phyloP scores from a whole-genome alignment of 1,140 invertebrate genomes.

The Palaemon carinicauda region DNA sequence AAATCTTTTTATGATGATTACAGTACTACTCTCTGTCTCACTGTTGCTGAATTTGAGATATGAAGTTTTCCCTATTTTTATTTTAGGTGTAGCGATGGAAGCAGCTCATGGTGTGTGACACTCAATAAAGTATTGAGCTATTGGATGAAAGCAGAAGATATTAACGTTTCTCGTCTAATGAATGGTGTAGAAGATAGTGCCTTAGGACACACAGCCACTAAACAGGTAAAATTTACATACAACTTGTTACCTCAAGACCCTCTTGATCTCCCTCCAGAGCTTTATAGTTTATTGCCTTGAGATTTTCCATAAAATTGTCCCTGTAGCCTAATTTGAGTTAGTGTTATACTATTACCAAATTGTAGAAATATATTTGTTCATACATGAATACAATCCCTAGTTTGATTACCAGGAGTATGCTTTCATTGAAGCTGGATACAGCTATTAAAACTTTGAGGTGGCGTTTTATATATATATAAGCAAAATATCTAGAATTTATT shows the following conservation, averaged over 20 bases:
- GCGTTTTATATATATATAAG: background rate
- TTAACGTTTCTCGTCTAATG: conserved; percentile 12
- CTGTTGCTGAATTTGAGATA: background rate
- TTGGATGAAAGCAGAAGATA: conserved; percentile 24
- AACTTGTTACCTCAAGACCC: no score
- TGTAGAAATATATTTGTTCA: no score
- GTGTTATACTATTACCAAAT: no score
- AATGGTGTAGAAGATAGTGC: conserved; percentile 13
- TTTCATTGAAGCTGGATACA: no score
- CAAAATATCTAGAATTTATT: background rate
- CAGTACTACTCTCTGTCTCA: background rate
- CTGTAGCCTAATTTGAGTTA: no score
- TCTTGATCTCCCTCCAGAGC: no score
- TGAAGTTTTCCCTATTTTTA: background rate
- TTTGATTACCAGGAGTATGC: no score
- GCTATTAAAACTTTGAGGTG: no score
- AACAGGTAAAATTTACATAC: conserved; percentile 23
- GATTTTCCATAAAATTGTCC: no score
- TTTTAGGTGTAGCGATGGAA: conserved; percentile 39
- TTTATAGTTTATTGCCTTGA: no score
- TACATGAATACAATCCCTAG: no score
- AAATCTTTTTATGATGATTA: no score
- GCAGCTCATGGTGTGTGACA: conserved; percentile 49
- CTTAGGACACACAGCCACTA: conserved; percentile 37
- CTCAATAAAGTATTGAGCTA: conserved; percentile 19